These are phyloP conservation scores for Dryoscopus gambensis DNA, from an alignment of 2,113 vertebrate species.

Conservation along the genomic window DNA sequence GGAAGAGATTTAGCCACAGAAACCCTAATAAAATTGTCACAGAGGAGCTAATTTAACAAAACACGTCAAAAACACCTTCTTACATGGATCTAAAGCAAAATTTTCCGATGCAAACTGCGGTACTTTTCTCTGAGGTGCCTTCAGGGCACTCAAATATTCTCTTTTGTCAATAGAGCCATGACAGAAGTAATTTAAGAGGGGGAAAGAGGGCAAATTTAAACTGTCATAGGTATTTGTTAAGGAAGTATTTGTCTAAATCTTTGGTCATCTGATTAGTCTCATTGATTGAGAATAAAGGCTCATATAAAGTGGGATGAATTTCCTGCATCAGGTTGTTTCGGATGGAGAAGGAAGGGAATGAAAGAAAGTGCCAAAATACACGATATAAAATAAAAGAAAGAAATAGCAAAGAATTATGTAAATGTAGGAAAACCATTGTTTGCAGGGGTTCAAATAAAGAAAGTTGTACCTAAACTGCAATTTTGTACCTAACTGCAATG, in stretches of 20 bases:
- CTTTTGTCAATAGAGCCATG: background rate
- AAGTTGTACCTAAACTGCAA: background rate
- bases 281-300: background rate
- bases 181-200: background rate
- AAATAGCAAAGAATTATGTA: background rate
- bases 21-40: background rate
- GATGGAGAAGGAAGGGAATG: rapidly evolving
- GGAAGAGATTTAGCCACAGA: background rate
- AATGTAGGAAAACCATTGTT: background rate
- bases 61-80: background rate
- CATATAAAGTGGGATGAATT: background rate
- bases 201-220: background rate
- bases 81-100: background rate
- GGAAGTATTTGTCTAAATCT: background rate
- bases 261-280: background rate
- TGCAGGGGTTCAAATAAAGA: background rate
- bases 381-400: background rate
- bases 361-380: background rate
- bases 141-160: background rate
- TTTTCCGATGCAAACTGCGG: background rate
- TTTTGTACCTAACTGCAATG: background rate
- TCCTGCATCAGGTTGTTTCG: background rate
- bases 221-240: background rate
- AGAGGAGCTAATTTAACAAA: background rate
- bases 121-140: background rate